Base-by-base conservation (phyloP, 2,113 vertebrate species). In the Nycticryphes semicollaris region DNA sequence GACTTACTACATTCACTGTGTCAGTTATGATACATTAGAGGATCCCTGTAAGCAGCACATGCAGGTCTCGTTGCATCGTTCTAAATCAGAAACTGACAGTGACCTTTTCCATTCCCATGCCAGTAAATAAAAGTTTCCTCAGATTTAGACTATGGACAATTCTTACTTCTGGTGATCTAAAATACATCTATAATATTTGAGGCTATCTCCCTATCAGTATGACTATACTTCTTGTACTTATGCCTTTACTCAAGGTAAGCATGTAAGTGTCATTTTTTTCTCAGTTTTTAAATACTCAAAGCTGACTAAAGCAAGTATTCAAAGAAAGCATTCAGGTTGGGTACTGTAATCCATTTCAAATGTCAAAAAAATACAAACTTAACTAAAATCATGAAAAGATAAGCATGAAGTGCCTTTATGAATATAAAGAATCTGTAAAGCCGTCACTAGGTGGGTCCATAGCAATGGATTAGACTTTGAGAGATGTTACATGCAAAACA, bases 371-470 rank as follows among this genome's bases (percentile, higher is more conserved):
- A 47, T 11, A 70, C 59, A 96, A 91, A 62, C 45, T 48, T 78
- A 84, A 72, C 25, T 94, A 79, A 96, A 92, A 77, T 43, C 7
- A 67, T 12, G 3, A 57, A 23, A 63, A 73, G 9, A 57, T 76
- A 95, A 95, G 53, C 39, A 10, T 67, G 15, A 79, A 92, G 62
- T 79, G 84, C 73, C 77, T 89, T 85, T 94, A 95, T 87, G 48
- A 87, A 93, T 85, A 95, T 41, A 86, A 97, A 94, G 93, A 93
- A 97, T 98, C 93, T 97, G 75, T 96, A 97, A 97, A 97, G 85
- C 91, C 12, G 33, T 97, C 97, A 97, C 98, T 98, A 98, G 97
- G 94, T 98, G 97, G 97, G 97, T 98, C 95, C 97, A 97, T 84
- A 96, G 97, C 56, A 89, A 96, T 96, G 91, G 95, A 96, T 84